A percentile compares a stretch with the other conserved stretches of the same genome.
phyloP scores from a whole-genome alignment of 2,888 invertebrate genomes.

The Conistra vaccinii region DNA sequence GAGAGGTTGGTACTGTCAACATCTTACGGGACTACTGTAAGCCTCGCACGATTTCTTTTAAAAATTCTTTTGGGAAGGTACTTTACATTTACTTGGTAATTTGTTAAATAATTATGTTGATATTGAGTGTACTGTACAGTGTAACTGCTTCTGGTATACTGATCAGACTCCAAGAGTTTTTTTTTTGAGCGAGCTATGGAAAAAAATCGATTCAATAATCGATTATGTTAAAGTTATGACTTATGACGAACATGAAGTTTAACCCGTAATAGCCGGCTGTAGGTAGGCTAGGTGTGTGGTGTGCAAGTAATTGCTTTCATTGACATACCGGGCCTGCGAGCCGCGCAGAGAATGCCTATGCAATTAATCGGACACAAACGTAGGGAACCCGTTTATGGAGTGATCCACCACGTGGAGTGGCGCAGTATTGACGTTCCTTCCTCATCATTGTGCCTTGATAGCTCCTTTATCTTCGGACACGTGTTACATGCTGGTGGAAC shows the following conservation, averaged over 20 bases:
- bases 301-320: slow-evolving; percentile 87
- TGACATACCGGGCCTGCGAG: slow-evolving; percentile 81
- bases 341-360: slow-evolving; percentile 82
- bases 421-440: slow-evolving; percentile 64
- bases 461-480: slow-evolving; percentile 54
- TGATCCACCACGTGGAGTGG: slow-evolving; percentile 62
- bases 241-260: slow-evolving; percentile 31
- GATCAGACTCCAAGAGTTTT: background rate
- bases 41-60: too few species aligned
- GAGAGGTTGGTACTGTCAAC: too few species aligned
- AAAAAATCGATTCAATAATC: slow-evolving; percentile 69
- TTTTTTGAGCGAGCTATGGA: background rate
- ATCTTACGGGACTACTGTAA: too few species aligned
- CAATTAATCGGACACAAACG: slow-evolving; percentile 87
- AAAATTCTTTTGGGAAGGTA: background rate
- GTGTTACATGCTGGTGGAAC: slow-evolving; percentile 30
- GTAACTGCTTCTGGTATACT: background rate
- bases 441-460: slow-evolving; percentile 61
- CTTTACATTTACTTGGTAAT: background rate
- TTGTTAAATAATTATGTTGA: background rate
- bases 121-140: background rate
- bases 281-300: slow-evolving; percentile 68
- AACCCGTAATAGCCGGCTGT: slow-evolving; percentile 55
- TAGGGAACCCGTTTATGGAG: slow-evolving; percentile 77
- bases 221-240: slow-evolving; percentile 63